Evolutionary conservation across 53 echinoderm and acorn worm species (phyloP).

Genomic region (Zoroaster sp.): DNA sequence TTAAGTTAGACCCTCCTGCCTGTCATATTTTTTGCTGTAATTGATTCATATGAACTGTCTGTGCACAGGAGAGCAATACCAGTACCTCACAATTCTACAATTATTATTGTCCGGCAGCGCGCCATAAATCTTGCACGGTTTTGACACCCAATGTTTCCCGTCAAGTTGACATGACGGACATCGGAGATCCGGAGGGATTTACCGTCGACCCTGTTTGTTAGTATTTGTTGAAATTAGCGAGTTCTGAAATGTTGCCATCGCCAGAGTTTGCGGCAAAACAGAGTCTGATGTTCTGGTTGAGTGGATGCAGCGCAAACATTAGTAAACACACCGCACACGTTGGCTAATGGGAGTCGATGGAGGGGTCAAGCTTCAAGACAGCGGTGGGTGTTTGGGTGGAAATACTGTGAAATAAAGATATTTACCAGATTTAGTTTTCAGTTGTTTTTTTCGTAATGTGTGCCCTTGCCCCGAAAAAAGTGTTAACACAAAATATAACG

Average conservation of each 20-base stretch:
- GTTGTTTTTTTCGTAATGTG: too few species aligned
- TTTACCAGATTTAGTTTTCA: slow-evolving; percentile 11
- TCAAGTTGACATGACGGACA: slow-evolving; percentile 21
- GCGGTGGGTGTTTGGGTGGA: not conserved
- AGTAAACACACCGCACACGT: slow-evolving; percentile 55
- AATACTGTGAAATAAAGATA: not conserved
- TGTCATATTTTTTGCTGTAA: too few species aligned
- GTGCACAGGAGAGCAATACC: too few species aligned
- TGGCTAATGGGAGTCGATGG: slow-evolving; percentile 24
- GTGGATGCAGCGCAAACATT: slow-evolving; percentile 31
- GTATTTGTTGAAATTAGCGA: slow-evolving; percentile 53
- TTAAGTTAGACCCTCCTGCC: too few species aligned
- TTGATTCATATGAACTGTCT: too few species aligned
- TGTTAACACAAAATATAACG: too few species aligned
- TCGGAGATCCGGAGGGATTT: slow-evolving; percentile 13
- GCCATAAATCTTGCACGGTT: not conserved
- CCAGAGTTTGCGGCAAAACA: slow-evolving; percentile 27
- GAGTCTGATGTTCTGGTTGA: slow-evolving; percentile 23
- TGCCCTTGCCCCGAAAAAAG: too few species aligned
- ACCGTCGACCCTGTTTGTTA: slow-evolving; percentile 26
- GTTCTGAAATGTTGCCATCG: slow-evolving; percentile 34
- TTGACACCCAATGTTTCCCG: slow-evolving; percentile 33
- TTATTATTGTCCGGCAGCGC: not conserved
- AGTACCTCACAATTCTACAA: not conserved
- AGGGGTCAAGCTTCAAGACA: slow-evolving; percentile 4